Evolutionary conservation across 2,113 vertebrate species (phyloP), one percentile per base, ranked within the genome.

Genomic region (Triplophysa rosa): DNA sequence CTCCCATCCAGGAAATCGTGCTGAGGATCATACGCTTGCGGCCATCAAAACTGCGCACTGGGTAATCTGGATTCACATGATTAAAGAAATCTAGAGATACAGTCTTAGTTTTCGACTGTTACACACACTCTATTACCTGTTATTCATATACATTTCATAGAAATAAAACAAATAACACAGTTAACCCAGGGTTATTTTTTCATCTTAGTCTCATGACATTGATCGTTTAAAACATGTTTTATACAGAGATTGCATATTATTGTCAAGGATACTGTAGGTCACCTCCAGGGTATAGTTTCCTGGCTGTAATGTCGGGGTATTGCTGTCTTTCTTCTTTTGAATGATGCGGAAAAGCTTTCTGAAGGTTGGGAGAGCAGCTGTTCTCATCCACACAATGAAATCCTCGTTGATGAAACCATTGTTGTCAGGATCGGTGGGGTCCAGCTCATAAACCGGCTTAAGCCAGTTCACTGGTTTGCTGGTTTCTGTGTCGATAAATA

Each of bases 341-440:
- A 99, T 98, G 80, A 98, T 95, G 42, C 98, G 94, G 87, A 98
- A 98, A 3, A 99, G 94, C 84, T 99, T 99, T 87, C 97, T 95
- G 84, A 99, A 99, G 0, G 95, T 98, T 29, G 98, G 97, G 73
- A 99, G 89, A 0, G 97, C 97, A 61, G 98, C 98, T 0, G 97
- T 98, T 72, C 98, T 95, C 98, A 99, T 99, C 98, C 98, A 99
- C 84, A 99, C 97, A 1, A 99, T 99, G 86, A 99, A 98, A 90
- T 99, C 97, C 82, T 99, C 98, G 1, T 99, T 99, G 89, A 98
- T 95, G 58, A 99, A 99, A 42, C 97, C 97, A 0, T 96, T 98
- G 90, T 99, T 98, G 0, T 98, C 94, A 0, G 83, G 12, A 64
- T 95, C 91, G 0, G 59, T 2, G 0, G 88, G 83, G 87, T 98